phyloP scores from a whole-genome alignment of 2,113 vertebrate genomes.

The Diphyllodes magnificus region DNA sequence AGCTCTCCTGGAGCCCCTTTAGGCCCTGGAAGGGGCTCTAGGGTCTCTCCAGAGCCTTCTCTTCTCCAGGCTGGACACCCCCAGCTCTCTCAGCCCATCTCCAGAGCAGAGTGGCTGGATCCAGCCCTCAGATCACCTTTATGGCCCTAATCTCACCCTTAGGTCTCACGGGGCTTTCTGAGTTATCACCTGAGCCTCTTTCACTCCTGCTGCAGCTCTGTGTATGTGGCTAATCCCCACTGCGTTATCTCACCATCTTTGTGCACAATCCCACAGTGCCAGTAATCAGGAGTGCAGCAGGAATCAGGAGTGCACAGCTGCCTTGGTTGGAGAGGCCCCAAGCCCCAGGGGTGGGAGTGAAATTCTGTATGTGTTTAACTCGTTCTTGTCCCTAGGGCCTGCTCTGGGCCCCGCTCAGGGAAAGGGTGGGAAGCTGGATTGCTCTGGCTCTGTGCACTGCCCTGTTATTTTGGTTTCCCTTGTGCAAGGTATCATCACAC shows the following conservation, averaged over 20 bases:
- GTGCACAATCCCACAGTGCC: background rate
- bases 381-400: background rate
- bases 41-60: background rate
- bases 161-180: background rate
- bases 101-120: background rate
- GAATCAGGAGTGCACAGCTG: background rate
- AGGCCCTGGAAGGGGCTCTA: background rate
- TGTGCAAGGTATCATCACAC: background rate
- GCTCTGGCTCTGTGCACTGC: background rate
- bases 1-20: background rate
- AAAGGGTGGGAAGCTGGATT: background rate
- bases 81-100: background rate
- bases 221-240: background rate
- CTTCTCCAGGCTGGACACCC: background rate
- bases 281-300: background rate
- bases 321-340: background rate
- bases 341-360: background rate
- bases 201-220: background rate
- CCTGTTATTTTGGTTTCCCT: background rate
- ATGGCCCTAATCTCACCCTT: background rate
- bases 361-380: background rate
- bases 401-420: background rate
- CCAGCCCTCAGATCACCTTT: background rate
- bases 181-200: background rate
- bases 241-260: rapidly evolving